phyloP scores from a whole-genome alignment of 2,888 invertebrate species.

The Anodontia alba region DNA sequence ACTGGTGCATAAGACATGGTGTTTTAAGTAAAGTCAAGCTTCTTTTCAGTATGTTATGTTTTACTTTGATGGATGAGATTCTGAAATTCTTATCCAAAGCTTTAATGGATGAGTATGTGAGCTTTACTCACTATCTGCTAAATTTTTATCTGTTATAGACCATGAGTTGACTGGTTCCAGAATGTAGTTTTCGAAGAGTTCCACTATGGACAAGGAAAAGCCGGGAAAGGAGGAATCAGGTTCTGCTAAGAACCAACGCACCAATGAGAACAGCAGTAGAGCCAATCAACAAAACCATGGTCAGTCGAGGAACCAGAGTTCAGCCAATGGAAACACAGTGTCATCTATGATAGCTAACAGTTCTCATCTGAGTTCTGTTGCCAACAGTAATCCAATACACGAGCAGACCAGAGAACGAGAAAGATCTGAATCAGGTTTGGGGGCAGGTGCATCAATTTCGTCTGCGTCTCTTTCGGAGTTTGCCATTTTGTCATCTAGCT shows the following conservation, averaged over 20 bases:
- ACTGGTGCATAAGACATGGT: no score
- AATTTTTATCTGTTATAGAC: no score
- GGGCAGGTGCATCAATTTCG: no score
- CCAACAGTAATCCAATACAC: constrained; percentile 30
- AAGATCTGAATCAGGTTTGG: neutral
- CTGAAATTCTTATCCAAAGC: no score
- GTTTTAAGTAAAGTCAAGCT: no score
- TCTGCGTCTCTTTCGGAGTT: constrained; percentile 41
- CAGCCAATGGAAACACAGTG: constrained; percentile 45
- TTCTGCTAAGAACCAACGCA: constrained; percentile 57
- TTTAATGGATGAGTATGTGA: no score
- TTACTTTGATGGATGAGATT: no score
- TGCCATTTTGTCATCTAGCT: constrained; percentile 8
- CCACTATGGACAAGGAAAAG: constrained; percentile 56
- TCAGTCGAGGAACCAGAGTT: constrained; percentile 50
- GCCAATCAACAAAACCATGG: constrained; percentile 38
- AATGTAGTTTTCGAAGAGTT: neutral
- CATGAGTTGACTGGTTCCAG: neutral
- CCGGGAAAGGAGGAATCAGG: constrained; percentile 49
- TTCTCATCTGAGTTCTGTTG: constrained; percentile 48
- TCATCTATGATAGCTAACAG: constrained; percentile 62
- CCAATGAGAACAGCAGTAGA: constrained; percentile 34
- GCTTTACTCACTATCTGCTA: no score
- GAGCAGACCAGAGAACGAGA: constrained; percentile 29
- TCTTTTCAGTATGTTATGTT: no score